A percentile compares a stretch with the other conserved stretches of the same genome.
These are phyloP conservation scores for Eospalax fontanierii DNA, from an alignment of 2,797 vertebrate species.

Conservation along the genomic window DNA sequence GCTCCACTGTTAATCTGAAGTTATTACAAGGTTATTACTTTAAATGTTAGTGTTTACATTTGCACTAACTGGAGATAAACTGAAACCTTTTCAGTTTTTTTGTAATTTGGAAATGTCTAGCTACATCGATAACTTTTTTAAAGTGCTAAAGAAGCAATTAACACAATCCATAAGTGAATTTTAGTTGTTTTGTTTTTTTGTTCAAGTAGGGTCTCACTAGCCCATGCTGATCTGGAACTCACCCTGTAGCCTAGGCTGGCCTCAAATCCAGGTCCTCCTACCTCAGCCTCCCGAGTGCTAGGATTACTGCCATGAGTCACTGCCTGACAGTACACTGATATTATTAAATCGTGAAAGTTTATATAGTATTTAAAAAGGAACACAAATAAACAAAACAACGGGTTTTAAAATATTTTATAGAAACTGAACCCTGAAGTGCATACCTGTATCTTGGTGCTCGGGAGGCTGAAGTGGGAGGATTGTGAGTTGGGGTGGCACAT, in stretches of 20 bases:
- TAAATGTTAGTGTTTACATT: not conserved
- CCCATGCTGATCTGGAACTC: not conserved
- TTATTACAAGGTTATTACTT: not conserved
- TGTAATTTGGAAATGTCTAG: not conserved
- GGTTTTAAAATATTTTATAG: slow-evolving; percentile 1
- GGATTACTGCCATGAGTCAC: not conserved
- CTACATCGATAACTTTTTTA: not conserved
- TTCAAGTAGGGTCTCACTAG: not conserved
- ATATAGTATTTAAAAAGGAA: not conserved
- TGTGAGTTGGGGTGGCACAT: not conserved
- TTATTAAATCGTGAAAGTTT: not conserved
- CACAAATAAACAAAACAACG: not conserved
- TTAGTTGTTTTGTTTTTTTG: not conserved
- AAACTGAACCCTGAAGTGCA: not conserved
- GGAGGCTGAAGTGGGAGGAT: not conserved
- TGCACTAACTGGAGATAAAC: slow-evolving; percentile 38
- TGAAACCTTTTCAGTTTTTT: too few relatives aligned
- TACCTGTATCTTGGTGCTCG: not conserved
- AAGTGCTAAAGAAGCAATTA: not conserved
- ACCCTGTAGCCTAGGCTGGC: not conserved
- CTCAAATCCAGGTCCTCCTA: not conserved
- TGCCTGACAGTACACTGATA: not conserved
- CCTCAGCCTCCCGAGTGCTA: not conserved
- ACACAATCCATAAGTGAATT: not conserved
- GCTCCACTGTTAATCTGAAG: not conserved